phyloP scores from a whole-genome alignment of 2,797 vertebrate genomes.

The Novumbra hubbsi region DNA sequence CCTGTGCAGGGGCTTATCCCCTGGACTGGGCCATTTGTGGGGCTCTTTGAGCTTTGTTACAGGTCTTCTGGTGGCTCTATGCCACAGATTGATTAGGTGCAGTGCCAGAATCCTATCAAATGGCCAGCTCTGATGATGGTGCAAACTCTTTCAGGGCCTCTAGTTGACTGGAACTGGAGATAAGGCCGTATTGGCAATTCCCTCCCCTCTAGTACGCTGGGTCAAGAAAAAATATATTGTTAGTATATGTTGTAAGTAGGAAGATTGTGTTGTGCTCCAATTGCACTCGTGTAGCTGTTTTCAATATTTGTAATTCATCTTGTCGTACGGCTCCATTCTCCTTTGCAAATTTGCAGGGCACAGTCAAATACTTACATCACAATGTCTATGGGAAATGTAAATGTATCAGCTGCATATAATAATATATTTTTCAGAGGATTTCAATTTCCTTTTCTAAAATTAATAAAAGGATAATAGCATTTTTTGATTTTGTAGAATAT shows the following conservation, averaged over 20 bases:
- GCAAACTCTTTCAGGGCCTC: conserved; percentile 82
- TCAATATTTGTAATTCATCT: not conserved
- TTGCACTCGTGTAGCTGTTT: not conserved
- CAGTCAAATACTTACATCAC: too few relatives aligned
- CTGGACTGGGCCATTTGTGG: conserved; percentile 90
- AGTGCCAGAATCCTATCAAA: conserved; percentile 90
- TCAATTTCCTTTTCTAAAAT: not conserved
- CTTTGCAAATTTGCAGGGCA: not conserved
- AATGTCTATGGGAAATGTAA: not conserved
- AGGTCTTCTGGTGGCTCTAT: conserved; percentile 83
- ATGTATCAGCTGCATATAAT: not conserved
- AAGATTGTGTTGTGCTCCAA: not conserved
- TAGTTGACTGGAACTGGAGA: conserved; percentile 92
- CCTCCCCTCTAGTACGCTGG: conserved; percentile 65
- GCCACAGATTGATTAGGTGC: conserved; percentile 92
- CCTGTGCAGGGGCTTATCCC: conserved; percentile 95
- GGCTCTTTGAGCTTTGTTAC: conserved; percentile 96
- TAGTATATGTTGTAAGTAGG: not conserved
- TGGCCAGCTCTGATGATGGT: conserved; percentile 87
- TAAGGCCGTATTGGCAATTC: conserved; percentile 83
- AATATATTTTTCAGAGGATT: not conserved
- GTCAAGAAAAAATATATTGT: not conserved
- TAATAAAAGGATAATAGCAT: too few relatives aligned
- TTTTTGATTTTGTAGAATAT: conserved; percentile 16
- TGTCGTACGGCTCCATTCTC: not conserved